Evolutionary conservation across 2,888 invertebrate genomes (phyloP).

Genomic region (Allygus modestus): DNA sequence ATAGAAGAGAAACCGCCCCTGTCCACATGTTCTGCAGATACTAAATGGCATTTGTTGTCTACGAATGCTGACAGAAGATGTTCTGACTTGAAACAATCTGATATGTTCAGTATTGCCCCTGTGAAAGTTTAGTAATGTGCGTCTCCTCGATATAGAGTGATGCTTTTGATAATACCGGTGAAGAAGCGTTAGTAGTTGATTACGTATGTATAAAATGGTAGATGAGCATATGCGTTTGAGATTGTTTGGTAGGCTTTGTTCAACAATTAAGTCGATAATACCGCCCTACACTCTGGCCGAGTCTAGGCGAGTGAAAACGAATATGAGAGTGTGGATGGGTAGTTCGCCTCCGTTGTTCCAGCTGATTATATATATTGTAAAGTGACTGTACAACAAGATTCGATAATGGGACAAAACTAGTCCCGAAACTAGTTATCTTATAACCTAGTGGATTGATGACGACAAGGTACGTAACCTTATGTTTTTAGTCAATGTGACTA

Average conservation of each 20-base stretch:
- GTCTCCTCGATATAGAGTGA: background rate
- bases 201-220: background rate
- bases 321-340: too few relatives aligned
- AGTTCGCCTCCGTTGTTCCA: too few relatives aligned
- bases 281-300: too few relatives aligned
- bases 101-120: constrained; percentile 36
- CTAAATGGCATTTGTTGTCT: constrained; percentile 47
- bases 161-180: background rate
- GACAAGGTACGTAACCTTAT: too few relatives aligned
- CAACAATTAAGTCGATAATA: background rate
- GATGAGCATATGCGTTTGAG: background rate
- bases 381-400: too few relatives aligned
- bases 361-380: too few relatives aligned
- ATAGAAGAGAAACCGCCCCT: constrained; percentile 24
- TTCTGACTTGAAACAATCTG: constrained; percentile 55
- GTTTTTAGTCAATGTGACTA: too few relatives aligned
- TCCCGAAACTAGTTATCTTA: too few relatives aligned
- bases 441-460: too few relatives aligned
- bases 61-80: constrained; percentile 42
- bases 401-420: too few relatives aligned
- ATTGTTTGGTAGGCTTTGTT: background rate
- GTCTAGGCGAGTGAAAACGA: too few relatives aligned
- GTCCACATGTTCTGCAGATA: background rate
- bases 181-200: background rate
- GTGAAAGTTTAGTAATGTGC: constrained; percentile 48